Conservation (phyloP, 1,140 invertebrate genomes). For the Hycleus phaleratus region DNA sequence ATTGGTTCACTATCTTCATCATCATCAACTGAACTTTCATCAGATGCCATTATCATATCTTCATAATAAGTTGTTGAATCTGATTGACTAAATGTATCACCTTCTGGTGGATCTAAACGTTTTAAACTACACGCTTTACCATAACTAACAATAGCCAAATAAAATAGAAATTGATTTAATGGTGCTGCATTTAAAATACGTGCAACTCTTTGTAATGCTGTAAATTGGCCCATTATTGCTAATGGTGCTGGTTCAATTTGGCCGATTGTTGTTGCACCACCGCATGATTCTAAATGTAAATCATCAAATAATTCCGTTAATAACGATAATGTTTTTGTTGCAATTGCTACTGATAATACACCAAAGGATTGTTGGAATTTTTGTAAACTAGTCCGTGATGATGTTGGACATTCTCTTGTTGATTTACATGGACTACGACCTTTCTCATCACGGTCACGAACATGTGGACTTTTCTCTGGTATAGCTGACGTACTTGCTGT, state of each 20-base stretch:
- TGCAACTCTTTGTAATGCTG: constrained; percentile 59
- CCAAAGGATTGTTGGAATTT: constrained; percentile 68
- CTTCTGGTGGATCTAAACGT: constrained; percentile 65
- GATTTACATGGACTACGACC: constrained; percentile 59
- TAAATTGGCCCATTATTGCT: constrained; percentile 51
- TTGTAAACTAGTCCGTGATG: constrained; percentile 36
- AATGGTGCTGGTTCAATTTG: constrained; percentile 48
- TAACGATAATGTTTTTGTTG: constrained; percentile 62
- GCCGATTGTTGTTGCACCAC: constrained; percentile 26
- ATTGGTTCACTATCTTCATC: constrained; percentile 82
- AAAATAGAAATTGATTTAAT: constrained; percentile 73
- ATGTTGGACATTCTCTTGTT: constrained; percentile 44
- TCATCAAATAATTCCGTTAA: constrained; percentile 60
- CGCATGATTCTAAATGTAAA: constrained; percentile 50
- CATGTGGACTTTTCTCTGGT: constrained; percentile 43
- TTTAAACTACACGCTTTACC: constrained; percentile 81
- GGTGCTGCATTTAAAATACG: constrained; percentile 58
- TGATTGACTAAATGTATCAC: constrained; percentile 74
- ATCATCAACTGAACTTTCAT: constrained; percentile 80
- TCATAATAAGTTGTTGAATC: constrained; percentile 91
- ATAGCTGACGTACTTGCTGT: constrained; percentile 47
- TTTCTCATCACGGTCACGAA: constrained; percentile 47
- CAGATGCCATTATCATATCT: constrained; percentile 82
- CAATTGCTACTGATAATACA: constrained; percentile 71
- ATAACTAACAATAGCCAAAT: constrained; percentile 80